A percentile compares a stretch with the other conserved stretches of the same genome.
phyloP scores from a whole-genome alignment of 1,140 invertebrate species.

The Dreissena rostriformis region DNA sequence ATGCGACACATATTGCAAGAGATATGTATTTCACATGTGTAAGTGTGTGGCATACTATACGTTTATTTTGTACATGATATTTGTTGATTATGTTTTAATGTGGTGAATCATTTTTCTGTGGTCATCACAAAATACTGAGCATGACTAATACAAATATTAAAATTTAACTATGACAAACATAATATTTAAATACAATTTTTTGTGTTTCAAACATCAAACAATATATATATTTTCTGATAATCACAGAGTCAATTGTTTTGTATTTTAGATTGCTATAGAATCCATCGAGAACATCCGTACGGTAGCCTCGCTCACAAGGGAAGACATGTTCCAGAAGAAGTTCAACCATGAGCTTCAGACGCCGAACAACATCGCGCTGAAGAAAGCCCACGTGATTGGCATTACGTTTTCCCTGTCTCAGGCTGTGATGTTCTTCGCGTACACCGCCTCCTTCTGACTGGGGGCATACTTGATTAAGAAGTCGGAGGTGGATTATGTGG shows the following conservation, averaged over 20 bases:
- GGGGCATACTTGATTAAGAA: slow-evolving; percentile 88
- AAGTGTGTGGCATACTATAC: no score
- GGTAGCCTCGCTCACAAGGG: slow-evolving; percentile 82
- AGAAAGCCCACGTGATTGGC: slow-evolving; percentile 85
- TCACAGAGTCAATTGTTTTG: background rate
- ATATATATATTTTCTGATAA: no score
- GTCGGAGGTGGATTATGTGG: slow-evolving; percentile 85
- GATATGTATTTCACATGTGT: no score
- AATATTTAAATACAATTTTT: no score
- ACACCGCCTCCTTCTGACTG: slow-evolving; percentile 90
- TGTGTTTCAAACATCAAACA: no score
- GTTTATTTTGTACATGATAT: no score
- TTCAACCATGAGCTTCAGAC: slow-evolving; percentile 45
- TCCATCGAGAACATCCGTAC: slow-evolving; percentile 83
- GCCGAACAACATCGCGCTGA: slow-evolving; percentile 77
- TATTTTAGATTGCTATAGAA: slow-evolving; percentile 81
- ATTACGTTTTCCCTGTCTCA: slow-evolving; percentile 89
- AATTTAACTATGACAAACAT: no score
- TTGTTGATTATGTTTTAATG: no score
- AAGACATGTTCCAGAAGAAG: slow-evolving; percentile 78
- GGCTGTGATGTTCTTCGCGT: slow-evolving; percentile 89
- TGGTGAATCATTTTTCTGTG: no score
- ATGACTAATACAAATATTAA: no score
- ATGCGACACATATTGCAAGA: no score
- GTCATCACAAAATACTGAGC: no score